Evolutionary conservation across 2,888 invertebrate genomes (phyloP), one percentile per base, ranked within the genome.

Genomic region (Eupithecia centaureata): DNA sequence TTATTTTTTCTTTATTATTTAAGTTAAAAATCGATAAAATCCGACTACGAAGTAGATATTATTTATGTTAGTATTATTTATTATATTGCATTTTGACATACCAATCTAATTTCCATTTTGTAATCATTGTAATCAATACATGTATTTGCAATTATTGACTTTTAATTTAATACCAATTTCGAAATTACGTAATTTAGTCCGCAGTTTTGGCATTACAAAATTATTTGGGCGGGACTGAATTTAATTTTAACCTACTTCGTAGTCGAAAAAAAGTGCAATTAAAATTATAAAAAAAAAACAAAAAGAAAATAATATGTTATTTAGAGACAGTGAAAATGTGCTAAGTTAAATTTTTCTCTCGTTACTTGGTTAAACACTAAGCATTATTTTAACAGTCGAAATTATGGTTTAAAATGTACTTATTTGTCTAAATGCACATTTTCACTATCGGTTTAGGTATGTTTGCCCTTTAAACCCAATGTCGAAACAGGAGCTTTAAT

Each of bases 231-330:
- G 58, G 13, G 69, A 73, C 73, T 72, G 70, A 65, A 68, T 32
- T 33, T 22, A 28, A 25, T 59, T 51, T 33, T n/a, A 25, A 3
- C 10, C 32, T 64, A 52, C 73, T 73, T 75, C 75, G 74, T 74
- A 67, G 75, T 78, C 74, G 71, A 68, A 51, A 72, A 68, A 69
- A 72, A 73, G 72, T 69, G 73, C 71, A 70, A 72, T 72, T 60
- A 72, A 70, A 72, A 66, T 28, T 60, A n/a, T 22, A 51, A 62
- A 47, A 25, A 47, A 42, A 30, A 61, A 12, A 27, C n/a, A 57
- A 32, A 57, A 57, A 22, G 5, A 57, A 33, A 30, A 57, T 57
- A 33, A 13, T 54, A 28, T 33, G 2, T 8, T 33, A 57, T 32
- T 10, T 57, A 22, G n/a, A 57, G n/a, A 57, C 18, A 57, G 18